These are phyloP conservation scores for Petaurus breviceps DNA, from an alignment of 2,113 vertebrate species.

Conservation along the genomic window DNA sequence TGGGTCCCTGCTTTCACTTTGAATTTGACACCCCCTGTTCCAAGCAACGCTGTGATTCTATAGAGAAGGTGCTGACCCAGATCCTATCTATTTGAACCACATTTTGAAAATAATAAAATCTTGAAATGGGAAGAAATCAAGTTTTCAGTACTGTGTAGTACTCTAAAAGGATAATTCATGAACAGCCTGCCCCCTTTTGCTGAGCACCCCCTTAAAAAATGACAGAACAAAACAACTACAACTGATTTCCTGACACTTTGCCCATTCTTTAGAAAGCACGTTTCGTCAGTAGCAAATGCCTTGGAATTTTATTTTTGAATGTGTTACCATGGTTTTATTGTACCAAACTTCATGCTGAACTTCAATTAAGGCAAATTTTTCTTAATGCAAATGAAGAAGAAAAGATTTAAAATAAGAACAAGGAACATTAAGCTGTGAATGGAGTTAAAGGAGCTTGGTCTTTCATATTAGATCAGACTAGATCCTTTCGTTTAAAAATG, in stretches of 20 bases:
- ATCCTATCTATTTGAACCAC: neutral
- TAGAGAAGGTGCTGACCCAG: neutral
- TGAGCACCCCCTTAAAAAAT: constrained; percentile 13
- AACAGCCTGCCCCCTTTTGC: neutral
- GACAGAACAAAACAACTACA: constrained; percentile 11
- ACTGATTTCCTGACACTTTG: constrained; percentile 48
- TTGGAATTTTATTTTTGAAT: constrained; percentile 37
- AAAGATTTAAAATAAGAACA: neutral
- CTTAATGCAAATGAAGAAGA: neutral
- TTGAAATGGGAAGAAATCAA: constrained; percentile 9
- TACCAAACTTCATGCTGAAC: constrained; percentile 15
- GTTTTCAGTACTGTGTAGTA: constrained; percentile 31
- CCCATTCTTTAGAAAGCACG: constrained; percentile 57
- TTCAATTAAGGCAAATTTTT: neutral
- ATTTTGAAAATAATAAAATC: constrained; percentile 15
- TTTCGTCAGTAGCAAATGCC: constrained; percentile 58
- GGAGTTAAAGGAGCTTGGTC: neutral
- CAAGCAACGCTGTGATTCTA: neutral
- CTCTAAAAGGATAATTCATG: neutral
- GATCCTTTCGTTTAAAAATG: neutral
- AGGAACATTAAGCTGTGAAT: neutral
- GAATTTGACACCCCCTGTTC: neutral
- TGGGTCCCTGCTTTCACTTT: neutral
- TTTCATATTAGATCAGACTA: neutral
- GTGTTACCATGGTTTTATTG: constrained; percentile 29